These are phyloP conservation scores for Hybos culiciformis DNA, from an alignment of 2,888 invertebrate genomes.

Conservation along the genomic window DNA sequence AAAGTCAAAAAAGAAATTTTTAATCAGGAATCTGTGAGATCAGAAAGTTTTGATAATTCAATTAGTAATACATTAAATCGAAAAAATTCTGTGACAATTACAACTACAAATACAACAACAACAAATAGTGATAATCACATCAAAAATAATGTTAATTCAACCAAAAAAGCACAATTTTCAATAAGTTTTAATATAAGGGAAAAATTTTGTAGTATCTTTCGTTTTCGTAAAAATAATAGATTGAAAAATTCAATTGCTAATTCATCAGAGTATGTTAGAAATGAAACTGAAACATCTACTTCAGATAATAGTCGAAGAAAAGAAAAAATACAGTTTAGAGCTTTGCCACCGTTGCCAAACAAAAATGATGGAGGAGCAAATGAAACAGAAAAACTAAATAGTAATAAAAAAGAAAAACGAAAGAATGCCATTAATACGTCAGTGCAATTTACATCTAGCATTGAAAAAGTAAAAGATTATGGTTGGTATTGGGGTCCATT, in stretches of 20 bases:
- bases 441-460: constrained; percentile 79
- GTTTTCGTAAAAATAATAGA: constrained; percentile 41
- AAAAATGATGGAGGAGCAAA: constrained; percentile 26
- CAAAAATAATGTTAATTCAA: constrained; percentile 22
- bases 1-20: neutral
- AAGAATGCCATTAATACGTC: constrained; percentile 32
- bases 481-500: constrained; percentile 96
- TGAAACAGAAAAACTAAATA: constrained; percentile 11
- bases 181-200: constrained; percentile 68
- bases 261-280: neutral
- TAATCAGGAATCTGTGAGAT: constrained; percentile 1
- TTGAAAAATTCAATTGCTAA: neutral
- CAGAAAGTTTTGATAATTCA: too few species aligned
- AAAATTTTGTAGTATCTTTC: constrained; percentile 72
- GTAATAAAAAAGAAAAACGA: constrained; percentile 20
- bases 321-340: constrained; percentile 47
- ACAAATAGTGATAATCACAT: constrained; percentile 10
- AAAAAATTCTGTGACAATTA: neutral
- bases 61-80: too few species aligned
- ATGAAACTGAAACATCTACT: constrained; percentile 21
- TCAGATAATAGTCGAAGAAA: constrained; percentile 29
- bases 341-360: constrained; percentile 51
- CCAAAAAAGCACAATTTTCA: constrained; percentile 60
- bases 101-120: constrained; percentile 2
- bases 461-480: constrained; percentile 87